Conservation (phyloP, 2,797 vertebrate genomes). For the Sus cebifrons region DNA sequence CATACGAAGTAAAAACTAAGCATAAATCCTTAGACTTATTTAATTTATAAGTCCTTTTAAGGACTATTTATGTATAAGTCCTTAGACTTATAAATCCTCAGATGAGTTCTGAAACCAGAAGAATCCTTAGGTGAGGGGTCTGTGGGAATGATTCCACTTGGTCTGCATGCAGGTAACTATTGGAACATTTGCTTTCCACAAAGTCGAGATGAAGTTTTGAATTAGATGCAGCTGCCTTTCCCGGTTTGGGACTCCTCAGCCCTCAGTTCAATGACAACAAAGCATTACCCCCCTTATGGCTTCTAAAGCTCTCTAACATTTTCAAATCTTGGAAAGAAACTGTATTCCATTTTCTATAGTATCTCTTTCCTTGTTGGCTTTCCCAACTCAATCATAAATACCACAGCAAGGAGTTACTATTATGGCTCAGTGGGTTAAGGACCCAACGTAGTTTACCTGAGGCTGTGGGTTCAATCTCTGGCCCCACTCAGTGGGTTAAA, state of each 20-base stretch:
- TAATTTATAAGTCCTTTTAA: no score
- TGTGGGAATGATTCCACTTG: neutral
- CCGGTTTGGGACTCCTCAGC: neutral
- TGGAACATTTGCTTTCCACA: neutral
- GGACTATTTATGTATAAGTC: no score
- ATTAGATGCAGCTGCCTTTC: neutral
- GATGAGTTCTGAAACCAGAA: neutral
- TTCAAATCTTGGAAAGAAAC: neutral
- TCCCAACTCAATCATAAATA: neutral
- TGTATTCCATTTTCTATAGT: neutral
- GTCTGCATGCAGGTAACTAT: neutral
- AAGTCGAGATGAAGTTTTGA: neutral
- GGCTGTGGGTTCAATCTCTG: no score
- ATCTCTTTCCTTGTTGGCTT: neutral
- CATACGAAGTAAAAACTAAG: neutral
- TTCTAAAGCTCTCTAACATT: conserved; percentile 8
- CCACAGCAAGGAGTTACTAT: no score
- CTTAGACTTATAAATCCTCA: no score
- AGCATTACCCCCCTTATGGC: neutral
- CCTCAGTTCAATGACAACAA: neutral
- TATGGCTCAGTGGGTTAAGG: no score
- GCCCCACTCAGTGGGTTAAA: no score
- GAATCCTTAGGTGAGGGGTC: neutral
- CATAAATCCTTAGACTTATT: neutral
- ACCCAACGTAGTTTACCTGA: no score